Base-by-base conservation (phyloP, 2,888 invertebrate genomes). In the Thysanoteuthis rhombus region DNA sequence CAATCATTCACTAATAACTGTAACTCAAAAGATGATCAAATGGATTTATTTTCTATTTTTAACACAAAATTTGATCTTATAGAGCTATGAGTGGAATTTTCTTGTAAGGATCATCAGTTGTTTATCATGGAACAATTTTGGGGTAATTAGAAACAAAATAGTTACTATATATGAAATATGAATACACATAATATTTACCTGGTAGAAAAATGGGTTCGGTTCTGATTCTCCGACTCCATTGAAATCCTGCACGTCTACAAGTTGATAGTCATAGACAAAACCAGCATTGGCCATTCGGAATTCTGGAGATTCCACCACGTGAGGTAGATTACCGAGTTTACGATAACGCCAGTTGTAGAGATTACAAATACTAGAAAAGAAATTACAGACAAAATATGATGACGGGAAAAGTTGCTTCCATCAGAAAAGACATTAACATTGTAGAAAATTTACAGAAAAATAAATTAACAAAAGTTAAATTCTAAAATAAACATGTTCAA, bases 191-290 rank as follows among this genome's bases (percentile, higher is more conserved):
- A 10, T 6, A 36, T 92, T 93, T 94, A 98, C 98, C 98, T 99
- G 99, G 97, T 99, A 99, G 97, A 99, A 99, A 97, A 99, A 99
- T 0, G 99, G 99, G 97, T 99, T 99, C 0, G 99, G 99, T 97
- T 99, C 99, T 0, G 99, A 98, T 97, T 99, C 99, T 0, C 99
- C 99, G 22, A 98, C 98, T 16, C 99, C 99, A 97, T 99, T 99
- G 97, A 99, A 99, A 97, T 99, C 99, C 95, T 98, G 98, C 0
- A 99, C 99, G 97, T 99, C 98, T 95, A 99, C 98, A 0, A 99
- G 97, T 97, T 99, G 99, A 97, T 98, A 99, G 97, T 99, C 99
- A 97, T 98, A 98, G 0, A 98, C 97, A 95, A 99, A 98, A 6
- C 99, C 99, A 0, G 99, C 98, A 97, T 99, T 99, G 36, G 99